Conservation (phyloP, 2,888 invertebrate species). For the Himalopsyche kuldschensis region DNA sequence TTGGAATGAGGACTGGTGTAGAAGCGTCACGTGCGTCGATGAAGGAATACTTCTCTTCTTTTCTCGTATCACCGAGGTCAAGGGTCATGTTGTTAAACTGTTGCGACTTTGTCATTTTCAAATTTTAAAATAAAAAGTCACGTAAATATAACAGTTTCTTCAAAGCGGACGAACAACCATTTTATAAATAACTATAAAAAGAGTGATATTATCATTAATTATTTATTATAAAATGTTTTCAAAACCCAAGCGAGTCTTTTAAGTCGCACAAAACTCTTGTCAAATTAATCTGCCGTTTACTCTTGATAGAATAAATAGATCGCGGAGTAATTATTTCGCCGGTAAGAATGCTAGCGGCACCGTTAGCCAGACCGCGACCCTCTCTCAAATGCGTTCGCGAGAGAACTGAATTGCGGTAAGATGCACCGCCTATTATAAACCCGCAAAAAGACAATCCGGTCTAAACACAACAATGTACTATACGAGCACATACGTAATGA, state of each 20-base stretch:
- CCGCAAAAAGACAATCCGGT: neutral
- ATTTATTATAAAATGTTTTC: neutral
- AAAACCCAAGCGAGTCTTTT: neutral
- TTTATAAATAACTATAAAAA: neutral
- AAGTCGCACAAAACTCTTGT: neutral
- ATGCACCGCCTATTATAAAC: conserved; percentile 23
- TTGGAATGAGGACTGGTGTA: neutral
- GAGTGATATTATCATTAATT: neutral
- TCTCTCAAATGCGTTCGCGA: conserved; percentile 9
- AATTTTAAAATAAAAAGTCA: neutral
- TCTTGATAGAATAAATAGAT: neutral
- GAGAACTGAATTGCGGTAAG: conserved; percentile 12
- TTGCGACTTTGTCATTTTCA: conserved; percentile 15
- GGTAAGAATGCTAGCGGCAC: neutral
- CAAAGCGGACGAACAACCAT: neutral
- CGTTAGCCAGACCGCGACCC: neutral
- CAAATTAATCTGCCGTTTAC: neutral
- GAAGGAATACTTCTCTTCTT: conserved; percentile 22
- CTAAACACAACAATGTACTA: neutral
- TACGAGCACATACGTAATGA: neutral
- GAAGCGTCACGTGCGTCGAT: neutral
- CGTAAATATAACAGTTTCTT: neutral
- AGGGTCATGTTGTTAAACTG: conserved; percentile 7
- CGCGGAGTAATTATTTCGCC: neutral
- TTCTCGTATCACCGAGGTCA: conserved; percentile 3